Percentiles rank a stretch among this genome's conserved stretches.
These are phyloP conservation scores for Tenebrio molitor DNA, from an alignment of 1,140 invertebrate genomes.

Conservation along the genomic window DNA sequence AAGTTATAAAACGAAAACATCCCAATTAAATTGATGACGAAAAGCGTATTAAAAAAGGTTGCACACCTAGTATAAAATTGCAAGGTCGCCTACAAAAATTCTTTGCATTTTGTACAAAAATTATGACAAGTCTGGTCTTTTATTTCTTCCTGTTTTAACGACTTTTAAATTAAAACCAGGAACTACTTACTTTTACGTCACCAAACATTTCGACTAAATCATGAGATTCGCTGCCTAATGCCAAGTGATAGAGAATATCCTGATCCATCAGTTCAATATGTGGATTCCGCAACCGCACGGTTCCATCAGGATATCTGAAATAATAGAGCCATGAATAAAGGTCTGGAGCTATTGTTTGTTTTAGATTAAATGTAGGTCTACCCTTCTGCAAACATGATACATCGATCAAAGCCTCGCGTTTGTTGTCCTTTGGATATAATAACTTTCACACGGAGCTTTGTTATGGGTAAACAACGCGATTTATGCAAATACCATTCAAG, in stretches of 20 bases:
- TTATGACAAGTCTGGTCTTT: no score
- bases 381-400: background rate
- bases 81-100: no score
- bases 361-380: background rate
- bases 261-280: conserved; percentile 93
- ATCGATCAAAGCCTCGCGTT: conserved; percentile 1
- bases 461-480: no score
- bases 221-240: conserved; percentile 90
- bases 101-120: no score
- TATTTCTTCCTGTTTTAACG: no score
- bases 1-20: no score
- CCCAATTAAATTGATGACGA: no score
- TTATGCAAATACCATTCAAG: no score
- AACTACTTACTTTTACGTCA: conserved; percentile 87
- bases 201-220: conserved; percentile 97
- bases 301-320: conserved; percentile 80
- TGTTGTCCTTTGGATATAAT: background rate
- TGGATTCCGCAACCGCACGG: conserved; percentile 86
- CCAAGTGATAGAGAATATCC: conserved; percentile 95
- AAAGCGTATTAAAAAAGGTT: no score
- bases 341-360: background rate
- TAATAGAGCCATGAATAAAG: conserved; percentile 9
- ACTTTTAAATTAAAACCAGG: no score
- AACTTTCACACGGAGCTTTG: no score
- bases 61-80: no score